Base-by-base conservation (phyloP, 2,113 vertebrate genomes). In the Numida meleagris region DNA sequence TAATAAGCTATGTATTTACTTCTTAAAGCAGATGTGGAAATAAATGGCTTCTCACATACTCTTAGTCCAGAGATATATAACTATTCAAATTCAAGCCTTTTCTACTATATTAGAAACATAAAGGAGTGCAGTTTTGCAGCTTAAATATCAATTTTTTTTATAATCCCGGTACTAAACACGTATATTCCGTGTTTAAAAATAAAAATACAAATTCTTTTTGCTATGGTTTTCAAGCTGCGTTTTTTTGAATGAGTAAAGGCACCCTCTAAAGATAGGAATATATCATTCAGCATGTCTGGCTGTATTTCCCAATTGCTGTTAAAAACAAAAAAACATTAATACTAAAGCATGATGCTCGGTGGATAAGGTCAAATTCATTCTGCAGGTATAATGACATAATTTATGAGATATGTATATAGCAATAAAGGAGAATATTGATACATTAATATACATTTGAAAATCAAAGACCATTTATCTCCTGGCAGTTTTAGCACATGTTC, bases 311-410 rank as follows among this genome's bases (percentile, higher is more conserved):
- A 80, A 66, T 71, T 80, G 89, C 93, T 91, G 48, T 87, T 92
- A 87, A 90, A 82, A 90, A 85, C 78, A 93, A 91, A 95, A 95
- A 96, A 88, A 78, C 82, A 89, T 92, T 94, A 94, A 95, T 92
- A 67, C 58, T 89, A 77, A 88, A 89, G 89, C 82, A 94, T 18
- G 21, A 58, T 82, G 74, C 86, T 96, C 62, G 62, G 48, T 0
- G 5, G 81, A 73, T 91, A 87, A 94, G 95, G 95, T 96, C 95
- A 95, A 95, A 95, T 87, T 91, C 81, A 87, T 96, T 96, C 84
- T 82, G 75, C 67, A 82, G 72, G 84, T 82, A 0, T 66, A 80
- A 82, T 66, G 78, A 91, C 71, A 82, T 67, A 93, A 96, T 96
- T 94, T 94, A 96, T 95, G 91, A 82, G 75, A 74, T 94, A 87